These are phyloP conservation scores for Hiodon alosoides DNA, from an alignment of 2,113 vertebrate genomes.

Conservation along the genomic window DNA sequence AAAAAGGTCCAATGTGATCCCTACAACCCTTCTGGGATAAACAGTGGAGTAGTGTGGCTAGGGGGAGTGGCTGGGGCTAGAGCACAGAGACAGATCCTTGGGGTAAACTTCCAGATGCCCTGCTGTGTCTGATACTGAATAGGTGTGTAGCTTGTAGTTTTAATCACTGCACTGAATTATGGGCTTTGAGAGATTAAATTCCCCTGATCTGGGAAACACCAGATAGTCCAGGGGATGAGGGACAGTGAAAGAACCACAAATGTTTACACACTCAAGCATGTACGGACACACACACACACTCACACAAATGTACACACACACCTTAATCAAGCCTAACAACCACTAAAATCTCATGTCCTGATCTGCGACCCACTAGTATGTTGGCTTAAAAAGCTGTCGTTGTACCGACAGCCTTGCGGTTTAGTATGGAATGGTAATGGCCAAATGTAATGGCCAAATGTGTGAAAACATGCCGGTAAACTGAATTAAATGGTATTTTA, in stretches of 20 bases:
- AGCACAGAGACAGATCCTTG: no score
- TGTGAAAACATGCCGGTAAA: no score
- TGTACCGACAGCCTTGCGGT: background rate
- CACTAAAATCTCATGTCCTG: background rate
- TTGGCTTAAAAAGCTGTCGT: background rate
- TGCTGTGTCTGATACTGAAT: background rate
- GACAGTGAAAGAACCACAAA: background rate
- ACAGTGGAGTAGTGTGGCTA: no score
- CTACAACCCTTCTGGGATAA: no score
- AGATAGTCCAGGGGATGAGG: background rate
- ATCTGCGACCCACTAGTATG: background rate
- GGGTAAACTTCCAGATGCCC: background rate
- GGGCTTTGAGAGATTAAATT: background rate
- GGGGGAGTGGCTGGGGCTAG: no score
- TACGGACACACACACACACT: background rate
- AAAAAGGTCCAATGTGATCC: no score
- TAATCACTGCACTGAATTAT: background rate
- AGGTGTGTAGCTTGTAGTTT: background rate
- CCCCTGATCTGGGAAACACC: constrained; percentile 15
- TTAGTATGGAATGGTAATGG: no score
- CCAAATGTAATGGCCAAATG: no score
- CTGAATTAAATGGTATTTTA: no score
- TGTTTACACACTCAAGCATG: no score
- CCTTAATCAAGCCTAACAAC: background rate
- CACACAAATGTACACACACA: background rate